These are phyloP conservation scores for Lutjanus argentimaculatus DNA, from an alignment of 2,797 vertebrate species.

Conservation along the genomic window DNA sequence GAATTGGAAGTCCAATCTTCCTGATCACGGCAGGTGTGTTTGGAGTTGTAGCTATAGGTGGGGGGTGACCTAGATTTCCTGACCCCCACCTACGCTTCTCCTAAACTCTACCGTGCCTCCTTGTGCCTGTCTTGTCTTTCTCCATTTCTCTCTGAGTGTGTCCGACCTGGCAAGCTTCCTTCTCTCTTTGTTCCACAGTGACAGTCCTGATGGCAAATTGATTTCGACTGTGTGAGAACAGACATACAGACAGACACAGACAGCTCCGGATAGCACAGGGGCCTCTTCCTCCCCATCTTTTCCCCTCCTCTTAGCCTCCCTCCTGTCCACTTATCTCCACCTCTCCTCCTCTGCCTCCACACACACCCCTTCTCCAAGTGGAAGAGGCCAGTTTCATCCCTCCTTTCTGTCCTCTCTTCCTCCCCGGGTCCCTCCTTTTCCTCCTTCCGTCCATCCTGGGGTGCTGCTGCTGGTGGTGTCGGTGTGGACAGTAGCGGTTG, in stretches of 20 bases:
- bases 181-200: conserved; percentile 97
- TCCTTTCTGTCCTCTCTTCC: conserved; percentile 89
- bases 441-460: conserved; percentile 80
- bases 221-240: conserved; percentile 99
- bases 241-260: conserved; percentile 91
- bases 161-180: conserved; percentile 92
- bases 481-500: conserved; percentile 88
- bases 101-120: conserved; percentile 68
- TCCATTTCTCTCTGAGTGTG: conserved; percentile 88
- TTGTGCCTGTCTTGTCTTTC: conserved; percentile 84
- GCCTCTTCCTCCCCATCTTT: conserved; percentile 78
- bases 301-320: conserved; percentile 72
- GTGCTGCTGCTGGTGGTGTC: conserved; percentile 81
- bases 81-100: conserved; percentile 65
- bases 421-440: conserved; percentile 83
- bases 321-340: conserved; percentile 75
- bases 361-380: conserved; percentile 86
- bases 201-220: conserved; percentile 99
- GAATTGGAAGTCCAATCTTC: conserved; percentile 76
- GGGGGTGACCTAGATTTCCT: conserved; percentile 43
- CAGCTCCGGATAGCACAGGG: conserved; percentile 91
- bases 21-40: conserved; percentile 72
- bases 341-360: conserved; percentile 81
- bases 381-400: conserved; percentile 88
- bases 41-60: conserved; percentile 71